phyloP scores from a whole-genome alignment of 2,888 invertebrate genomes.

The Trissolcus brochymenae region DNA sequence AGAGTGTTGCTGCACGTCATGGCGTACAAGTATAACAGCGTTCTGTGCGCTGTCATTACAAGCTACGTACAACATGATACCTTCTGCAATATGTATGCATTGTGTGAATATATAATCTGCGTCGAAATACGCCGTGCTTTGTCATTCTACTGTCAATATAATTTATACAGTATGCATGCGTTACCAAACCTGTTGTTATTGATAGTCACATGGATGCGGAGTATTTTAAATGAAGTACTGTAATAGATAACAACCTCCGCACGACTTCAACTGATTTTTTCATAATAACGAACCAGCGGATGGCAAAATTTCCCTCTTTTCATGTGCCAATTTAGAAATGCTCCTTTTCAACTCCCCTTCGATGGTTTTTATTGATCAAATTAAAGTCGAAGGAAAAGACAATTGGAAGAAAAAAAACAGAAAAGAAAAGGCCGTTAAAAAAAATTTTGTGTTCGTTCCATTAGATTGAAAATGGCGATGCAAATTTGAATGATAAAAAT shows the following conservation, averaged over 20 bases:
- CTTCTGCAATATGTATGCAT: conserved; percentile 56
- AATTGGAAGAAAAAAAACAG: background rate
- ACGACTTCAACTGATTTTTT: conserved; percentile 32
- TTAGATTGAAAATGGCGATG: background rate
- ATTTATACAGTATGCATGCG: conserved; percentile 43
- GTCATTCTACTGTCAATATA: conserved; percentile 58
- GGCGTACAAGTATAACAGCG: conserved; percentile 57
- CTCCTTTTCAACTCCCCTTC: too few relatives aligned
- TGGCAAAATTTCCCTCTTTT: too few relatives aligned
- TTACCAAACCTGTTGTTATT: conserved; percentile 44
- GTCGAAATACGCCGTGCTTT: conserved; percentile 51
- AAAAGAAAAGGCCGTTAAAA: background rate
- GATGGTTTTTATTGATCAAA: too few relatives aligned
- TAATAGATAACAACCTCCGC: conserved; percentile 17
- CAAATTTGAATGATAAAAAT: conserved; percentile 17
- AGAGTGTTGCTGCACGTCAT: conserved; percentile 66
- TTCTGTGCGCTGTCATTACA: conserved; percentile 59
- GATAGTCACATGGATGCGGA: conserved; percentile 30
- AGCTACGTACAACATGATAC: conserved; percentile 61
- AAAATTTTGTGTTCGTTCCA: background rate
- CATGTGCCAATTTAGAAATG: too few relatives aligned
- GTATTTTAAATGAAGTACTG: conserved; percentile 37
- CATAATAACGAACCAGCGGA: conserved; percentile 1
- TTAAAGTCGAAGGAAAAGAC: background rate
- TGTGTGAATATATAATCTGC: conserved; percentile 59